Percentiles rank a stretch among this genome's conserved stretches.
Evolutionary conservation across 2,797 vertebrate species (phyloP).

Genomic region (Sebastes nivosus): DNA sequence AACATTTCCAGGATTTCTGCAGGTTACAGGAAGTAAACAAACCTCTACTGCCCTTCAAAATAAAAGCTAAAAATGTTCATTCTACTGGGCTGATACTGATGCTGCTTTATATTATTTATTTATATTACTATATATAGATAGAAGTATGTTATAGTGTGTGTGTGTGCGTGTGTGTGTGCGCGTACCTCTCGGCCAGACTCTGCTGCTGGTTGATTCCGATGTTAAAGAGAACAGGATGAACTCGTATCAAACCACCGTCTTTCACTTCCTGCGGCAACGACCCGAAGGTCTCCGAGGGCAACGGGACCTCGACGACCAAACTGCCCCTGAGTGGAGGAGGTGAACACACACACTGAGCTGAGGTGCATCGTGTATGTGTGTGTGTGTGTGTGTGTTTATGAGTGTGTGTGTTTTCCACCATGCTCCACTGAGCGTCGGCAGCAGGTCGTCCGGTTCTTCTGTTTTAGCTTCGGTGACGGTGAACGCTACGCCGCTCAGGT

Average conservation of each 20-base stretch:
- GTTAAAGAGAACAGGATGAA: conserved; percentile 92
- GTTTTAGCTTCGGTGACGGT: conserved; percentile 87
- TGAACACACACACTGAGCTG: neutral
- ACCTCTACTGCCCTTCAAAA: neutral
- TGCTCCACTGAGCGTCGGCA: conserved; percentile 86
- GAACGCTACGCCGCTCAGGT: conserved; percentile 88
- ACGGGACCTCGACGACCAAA: conserved; percentile 88
- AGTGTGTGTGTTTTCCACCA: conserved; percentile 44
- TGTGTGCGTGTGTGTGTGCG: neutral
- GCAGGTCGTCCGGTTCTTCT: conserved; percentile 79
- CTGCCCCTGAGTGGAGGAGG: conserved; percentile 79
- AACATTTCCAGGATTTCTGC: neutral
- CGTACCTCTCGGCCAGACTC: conserved; percentile 92
- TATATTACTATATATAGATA: too few relatives aligned
- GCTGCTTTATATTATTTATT: too few relatives aligned
- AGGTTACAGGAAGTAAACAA: neutral
- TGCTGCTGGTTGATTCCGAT: conserved; percentile 98
- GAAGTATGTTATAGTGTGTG: too few relatives aligned
- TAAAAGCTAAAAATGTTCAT: neutral
- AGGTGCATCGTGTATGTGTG: neutral
- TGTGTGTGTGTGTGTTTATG: neutral
- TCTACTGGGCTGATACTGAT: too few relatives aligned
- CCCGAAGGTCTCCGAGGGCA: conserved; percentile 87
- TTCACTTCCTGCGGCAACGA: conserved; percentile 87
- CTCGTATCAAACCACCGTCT: conserved; percentile 85